Percentiles rank a stretch among this genome's conserved stretches.
phyloP scores from a whole-genome alignment of 1,140 invertebrate genomes.

The Nixonia krombeini region DNA sequence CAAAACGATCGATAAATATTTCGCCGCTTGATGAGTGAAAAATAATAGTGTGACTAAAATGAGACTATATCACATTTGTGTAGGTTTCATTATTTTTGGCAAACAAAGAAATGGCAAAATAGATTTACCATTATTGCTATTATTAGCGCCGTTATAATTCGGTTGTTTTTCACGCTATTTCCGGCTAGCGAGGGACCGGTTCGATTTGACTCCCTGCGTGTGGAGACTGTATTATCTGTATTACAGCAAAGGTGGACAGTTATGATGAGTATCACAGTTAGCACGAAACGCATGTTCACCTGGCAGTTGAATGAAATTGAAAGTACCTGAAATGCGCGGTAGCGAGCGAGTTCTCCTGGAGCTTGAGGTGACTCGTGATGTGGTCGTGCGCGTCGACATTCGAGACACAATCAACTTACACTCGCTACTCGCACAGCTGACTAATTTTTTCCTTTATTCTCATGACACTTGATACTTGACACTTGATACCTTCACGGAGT shows the following conservation, averaged over 20 bases:
- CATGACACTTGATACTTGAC: too few species aligned
- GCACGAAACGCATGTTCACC: too few species aligned
- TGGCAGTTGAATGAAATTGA: too few species aligned
- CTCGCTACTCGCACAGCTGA: too few species aligned
- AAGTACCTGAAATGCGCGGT: conserved; percentile 35
- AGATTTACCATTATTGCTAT: conserved; percentile 48
- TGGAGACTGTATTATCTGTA: background rate
- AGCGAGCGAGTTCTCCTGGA: conserved; percentile 48
- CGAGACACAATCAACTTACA: background rate
- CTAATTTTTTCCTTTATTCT: background rate
- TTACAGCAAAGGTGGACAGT: too few species aligned
- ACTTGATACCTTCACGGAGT: too few species aligned
- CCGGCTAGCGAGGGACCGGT: conserved; percentile 29
- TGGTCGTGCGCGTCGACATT: conserved; percentile 1
- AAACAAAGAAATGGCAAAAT: conserved; percentile 18
- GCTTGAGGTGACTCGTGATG: conserved; percentile 5
- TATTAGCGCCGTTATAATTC: conserved; percentile 51
- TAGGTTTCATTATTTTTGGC: conserved; percentile 25
- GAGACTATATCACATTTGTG: too few species aligned
- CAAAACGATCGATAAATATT: too few species aligned
- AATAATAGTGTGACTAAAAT: too few species aligned
- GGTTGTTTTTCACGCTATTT: conserved; percentile 47
- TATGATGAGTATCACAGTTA: too few species aligned
- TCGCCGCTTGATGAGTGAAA: too few species aligned
- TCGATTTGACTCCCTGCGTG: conserved; percentile 15